These are phyloP conservation scores for Drosophila pandora DNA, from an alignment of 1,140 invertebrate species.

Conservation along the genomic window DNA sequence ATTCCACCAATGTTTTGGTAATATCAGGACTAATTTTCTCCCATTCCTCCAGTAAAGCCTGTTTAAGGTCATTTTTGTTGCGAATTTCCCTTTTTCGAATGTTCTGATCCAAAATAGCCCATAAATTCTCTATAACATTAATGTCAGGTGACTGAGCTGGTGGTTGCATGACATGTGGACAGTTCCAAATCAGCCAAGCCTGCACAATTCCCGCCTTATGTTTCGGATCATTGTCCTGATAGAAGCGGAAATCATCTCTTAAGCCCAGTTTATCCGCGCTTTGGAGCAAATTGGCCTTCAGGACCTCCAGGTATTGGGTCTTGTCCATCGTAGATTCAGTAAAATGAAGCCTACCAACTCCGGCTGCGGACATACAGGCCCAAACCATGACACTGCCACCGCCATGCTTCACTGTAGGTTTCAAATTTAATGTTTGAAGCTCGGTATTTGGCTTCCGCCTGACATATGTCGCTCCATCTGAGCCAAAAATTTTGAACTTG, in stretches of 20 bases:
- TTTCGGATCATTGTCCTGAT: background rate
- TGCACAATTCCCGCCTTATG: background rate
- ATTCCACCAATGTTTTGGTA: background rate
- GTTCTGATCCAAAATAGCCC: background rate
- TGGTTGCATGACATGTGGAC: background rate
- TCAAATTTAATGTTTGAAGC: background rate
- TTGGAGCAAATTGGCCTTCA: background rate
- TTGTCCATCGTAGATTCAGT: background rate
- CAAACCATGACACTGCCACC: background rate
- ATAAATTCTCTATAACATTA: background rate
- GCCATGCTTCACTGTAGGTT: background rate
- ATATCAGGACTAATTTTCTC: background rate
- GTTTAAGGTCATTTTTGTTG: too few species aligned
- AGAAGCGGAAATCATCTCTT: background rate
- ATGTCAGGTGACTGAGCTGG: background rate
- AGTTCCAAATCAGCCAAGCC: background rate
- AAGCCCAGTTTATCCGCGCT: background rate
- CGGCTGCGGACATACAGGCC: background rate
- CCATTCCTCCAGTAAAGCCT: background rate
- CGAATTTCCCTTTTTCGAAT: too few species aligned
- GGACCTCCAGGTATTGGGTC: background rate
- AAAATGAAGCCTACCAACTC: background rate
- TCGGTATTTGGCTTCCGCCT: background rate
- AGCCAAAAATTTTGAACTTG: background rate
- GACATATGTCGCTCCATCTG: conserved; percentile 3